A percentile compares a stretch with the other conserved stretches of the same genome.
Evolutionary conservation across 2,113 vertebrate species (phyloP).

Genomic region (Aptenodytes forsteri): DNA sequence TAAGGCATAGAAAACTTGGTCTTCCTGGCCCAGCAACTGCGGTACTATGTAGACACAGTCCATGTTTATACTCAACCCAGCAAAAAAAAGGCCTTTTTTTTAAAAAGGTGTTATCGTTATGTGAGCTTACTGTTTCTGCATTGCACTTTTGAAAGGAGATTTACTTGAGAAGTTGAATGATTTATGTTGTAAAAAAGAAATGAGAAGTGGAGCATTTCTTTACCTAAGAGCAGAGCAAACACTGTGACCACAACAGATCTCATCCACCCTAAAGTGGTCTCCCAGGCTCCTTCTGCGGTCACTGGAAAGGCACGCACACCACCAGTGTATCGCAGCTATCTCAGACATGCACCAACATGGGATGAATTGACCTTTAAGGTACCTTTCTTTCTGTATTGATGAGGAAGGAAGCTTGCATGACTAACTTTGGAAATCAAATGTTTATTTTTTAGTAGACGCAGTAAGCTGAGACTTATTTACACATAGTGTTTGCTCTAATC

Average conservation of each 20-base stretch:
- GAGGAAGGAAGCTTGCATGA: background rate
- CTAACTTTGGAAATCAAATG: background rate
- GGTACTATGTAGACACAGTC: background rate
- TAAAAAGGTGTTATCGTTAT: background rate
- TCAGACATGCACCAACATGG: background rate
- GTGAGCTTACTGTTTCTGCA: background rate
- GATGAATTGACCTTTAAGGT: background rate
- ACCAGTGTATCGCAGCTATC: background rate
- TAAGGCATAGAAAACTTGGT: background rate
- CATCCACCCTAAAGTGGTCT: background rate
- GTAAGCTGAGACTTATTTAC: background rate
- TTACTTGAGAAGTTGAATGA: background rate
- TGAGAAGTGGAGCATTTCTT: background rate
- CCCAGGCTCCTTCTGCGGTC: background rate
- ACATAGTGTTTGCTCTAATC: background rate
- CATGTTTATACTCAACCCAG: background rate
- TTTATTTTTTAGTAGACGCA: background rate
- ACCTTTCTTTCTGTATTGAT: background rate
- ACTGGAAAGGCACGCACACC: background rate
- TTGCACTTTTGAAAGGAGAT: background rate
- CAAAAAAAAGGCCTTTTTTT: background rate
- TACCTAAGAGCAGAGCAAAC: background rate
- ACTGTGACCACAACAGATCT: background rate
- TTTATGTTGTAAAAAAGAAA: background rate
- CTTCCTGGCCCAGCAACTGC: background rate